Percentiles rank a stretch among this genome's conserved stretches.
Evolutionary conservation across 2,113 vertebrate genomes (phyloP).

Genomic region (Rhabdornis inornatus): DNA sequence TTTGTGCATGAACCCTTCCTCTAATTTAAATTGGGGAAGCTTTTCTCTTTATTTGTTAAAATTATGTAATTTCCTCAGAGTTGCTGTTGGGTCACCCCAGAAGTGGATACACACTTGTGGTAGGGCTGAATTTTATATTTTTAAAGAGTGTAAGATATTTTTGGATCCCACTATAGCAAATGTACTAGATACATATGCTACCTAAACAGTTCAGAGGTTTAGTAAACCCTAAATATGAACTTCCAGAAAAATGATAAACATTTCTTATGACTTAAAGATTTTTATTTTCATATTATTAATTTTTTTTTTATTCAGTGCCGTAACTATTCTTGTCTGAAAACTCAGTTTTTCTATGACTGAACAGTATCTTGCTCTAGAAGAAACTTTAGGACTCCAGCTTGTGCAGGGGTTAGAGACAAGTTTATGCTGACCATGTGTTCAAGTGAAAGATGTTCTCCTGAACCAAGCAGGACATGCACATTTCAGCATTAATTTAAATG

Average conservation of each 20-base stretch:
- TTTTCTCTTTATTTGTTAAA: not conserved
- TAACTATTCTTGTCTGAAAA: not conserved
- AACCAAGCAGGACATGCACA: not conserved
- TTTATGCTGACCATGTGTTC: not conserved
- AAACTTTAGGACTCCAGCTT: not conserved
- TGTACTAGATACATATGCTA: not conserved
- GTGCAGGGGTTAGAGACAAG: not conserved
- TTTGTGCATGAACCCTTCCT: not conserved
- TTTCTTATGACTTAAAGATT: not conserved
- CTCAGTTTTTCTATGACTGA: not conserved
- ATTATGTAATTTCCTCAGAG: not conserved
- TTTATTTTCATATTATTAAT: not conserved
- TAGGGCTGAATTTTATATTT: not conserved
- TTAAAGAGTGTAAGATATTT: not conserved
- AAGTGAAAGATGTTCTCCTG: not conserved
- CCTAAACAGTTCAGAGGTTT: not conserved
- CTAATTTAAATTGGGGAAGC: fast-evolving
- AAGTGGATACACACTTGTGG: not conserved
- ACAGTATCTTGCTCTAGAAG: not conserved
- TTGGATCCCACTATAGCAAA: not conserved
- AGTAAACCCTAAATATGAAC: not conserved
- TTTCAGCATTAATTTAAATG: not conserved
- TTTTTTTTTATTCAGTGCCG: not conserved
- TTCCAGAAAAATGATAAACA: not conserved
- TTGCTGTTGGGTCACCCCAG: not conserved